Percentiles rank a stretch among this genome's conserved stretches.
Evolutionary conservation across 2,797 vertebrate species (phyloP).

Genomic region (Syngnathus rostellatus): DNA sequence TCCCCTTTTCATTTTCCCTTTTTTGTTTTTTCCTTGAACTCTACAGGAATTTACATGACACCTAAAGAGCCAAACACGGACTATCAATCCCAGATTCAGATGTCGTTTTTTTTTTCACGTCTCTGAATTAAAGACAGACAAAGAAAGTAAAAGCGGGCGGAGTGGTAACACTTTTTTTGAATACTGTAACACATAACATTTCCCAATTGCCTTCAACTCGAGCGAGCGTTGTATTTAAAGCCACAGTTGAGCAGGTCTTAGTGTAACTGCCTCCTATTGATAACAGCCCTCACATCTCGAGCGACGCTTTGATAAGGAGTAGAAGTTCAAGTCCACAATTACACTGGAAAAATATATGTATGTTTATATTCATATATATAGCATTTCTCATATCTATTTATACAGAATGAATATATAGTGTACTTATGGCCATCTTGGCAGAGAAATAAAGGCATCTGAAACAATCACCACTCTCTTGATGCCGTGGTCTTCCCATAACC

Average conservation of each 20-base stretch:
- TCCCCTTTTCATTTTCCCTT: conserved; percentile 5
- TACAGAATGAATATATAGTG: conserved; percentile 77
- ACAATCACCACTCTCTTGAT: conserved; percentile 64
- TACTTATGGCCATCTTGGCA: conserved; percentile 73
- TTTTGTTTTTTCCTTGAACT: conserved; percentile 22
- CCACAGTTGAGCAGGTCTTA: conserved; percentile 71
- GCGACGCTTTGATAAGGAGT: conserved; percentile 61
- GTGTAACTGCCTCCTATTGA: conserved; percentile 58
- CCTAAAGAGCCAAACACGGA: conserved; percentile 50
- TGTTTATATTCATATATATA: conserved; percentile 79
- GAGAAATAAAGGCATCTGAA: conserved; percentile 78
- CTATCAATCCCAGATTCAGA: conserved; percentile 45
- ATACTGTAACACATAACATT: conserved; percentile 31
- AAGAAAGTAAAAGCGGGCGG: conserved; percentile 14
- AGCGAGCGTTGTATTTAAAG: conserved; percentile 62
- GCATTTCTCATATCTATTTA: conserved; percentile 72
- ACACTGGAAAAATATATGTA: conserved; percentile 82
- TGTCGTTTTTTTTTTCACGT: conserved; percentile 1
- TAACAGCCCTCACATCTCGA: conserved; percentile 58
- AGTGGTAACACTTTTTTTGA: conserved; percentile 8
- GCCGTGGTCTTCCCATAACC: conserved; percentile 52
- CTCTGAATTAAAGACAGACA: conserved; percentile 47
- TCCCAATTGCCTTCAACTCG: conserved; percentile 41
- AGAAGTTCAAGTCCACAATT: conserved; percentile 72
- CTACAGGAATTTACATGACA: conserved; percentile 60